Evolutionary conservation across 2,888 invertebrate genomes (phyloP).

Genomic region (Ophioninae sp.): DNA sequence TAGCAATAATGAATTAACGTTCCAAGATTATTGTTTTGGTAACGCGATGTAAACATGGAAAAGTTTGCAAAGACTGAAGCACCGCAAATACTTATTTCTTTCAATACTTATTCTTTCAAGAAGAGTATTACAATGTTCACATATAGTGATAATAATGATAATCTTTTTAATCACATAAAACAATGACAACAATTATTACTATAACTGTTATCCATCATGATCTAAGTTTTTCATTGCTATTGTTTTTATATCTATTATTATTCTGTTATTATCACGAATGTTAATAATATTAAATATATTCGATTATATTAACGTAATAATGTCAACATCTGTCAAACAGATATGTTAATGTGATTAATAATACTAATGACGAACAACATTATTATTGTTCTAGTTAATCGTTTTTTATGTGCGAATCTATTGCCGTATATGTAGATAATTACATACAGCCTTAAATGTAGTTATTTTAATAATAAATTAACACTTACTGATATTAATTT

Average conservation of each 20-base stretch:
- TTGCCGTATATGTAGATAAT: too few species aligned
- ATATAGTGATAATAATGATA: not conserved
- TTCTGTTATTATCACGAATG: not conserved
- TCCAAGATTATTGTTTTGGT: not conserved
- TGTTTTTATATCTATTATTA: not conserved
- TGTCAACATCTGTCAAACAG: not conserved
- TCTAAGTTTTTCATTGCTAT: not conserved
- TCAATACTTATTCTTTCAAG: not conserved
- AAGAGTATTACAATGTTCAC: not conserved
- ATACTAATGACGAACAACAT: not conserved
- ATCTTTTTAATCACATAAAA: not conserved
- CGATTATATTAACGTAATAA: too few species aligned
- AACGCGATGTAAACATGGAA: not conserved
- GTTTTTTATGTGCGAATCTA: too few species aligned
- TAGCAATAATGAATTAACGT: not conserved
- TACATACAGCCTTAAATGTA: too few species aligned
- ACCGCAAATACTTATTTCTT: not conserved
- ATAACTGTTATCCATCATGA: not conserved
- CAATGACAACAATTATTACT: not conserved
- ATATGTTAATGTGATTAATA: not conserved
- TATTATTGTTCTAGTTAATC: too few species aligned
- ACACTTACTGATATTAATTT: too few species aligned
- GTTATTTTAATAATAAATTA: too few species aligned
- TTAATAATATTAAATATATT: too few species aligned
- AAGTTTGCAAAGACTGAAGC: not conserved